Evolutionary conservation across 2,797 vertebrate species (phyloP).

Genomic region (Fundulus diaphanus): DNA sequence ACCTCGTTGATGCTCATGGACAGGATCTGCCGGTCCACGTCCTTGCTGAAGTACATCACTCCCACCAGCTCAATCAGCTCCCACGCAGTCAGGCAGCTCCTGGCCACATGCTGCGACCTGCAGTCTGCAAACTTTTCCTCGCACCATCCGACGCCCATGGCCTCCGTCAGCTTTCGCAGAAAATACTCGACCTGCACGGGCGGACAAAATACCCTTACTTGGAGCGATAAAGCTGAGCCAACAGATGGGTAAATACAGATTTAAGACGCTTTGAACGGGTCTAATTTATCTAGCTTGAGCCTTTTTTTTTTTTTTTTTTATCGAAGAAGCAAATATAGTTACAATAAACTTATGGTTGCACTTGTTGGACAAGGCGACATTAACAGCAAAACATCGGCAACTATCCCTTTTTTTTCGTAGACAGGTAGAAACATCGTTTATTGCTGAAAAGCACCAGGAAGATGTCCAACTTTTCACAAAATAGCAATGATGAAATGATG

Average conservation of each 20-base stretch:
- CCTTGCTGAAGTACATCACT: conserved; percentile 88
- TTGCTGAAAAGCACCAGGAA: neutral
- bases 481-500: neutral
- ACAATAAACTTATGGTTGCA: no score
- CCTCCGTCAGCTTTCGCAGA: conserved; percentile 89
- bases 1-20: conserved; percentile 94
- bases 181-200: conserved; percentile 90
- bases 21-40: conserved; percentile 87
- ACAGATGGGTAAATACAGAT: neutral
- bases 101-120: conserved; percentile 80
- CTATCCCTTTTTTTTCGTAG: neutral
- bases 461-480: neutral
- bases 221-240: neutral
- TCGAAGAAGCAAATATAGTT: no score
- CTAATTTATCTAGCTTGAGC: neutral
- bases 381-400: neutral
- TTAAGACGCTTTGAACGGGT: neutral
- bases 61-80: conserved; percentile 92
- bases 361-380: no score
- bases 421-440: neutral
- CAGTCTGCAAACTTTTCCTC: conserved; percentile 90
- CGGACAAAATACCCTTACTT: neutral
- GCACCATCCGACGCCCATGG: conserved; percentile 90
- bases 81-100: conserved; percentile 87
- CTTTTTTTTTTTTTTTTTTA: no score